Evolutionary conservation across 2,888 invertebrate genomes (phyloP), one percentile per base, ranked within the genome.

Genomic region (Coelinius sp.): DNA sequence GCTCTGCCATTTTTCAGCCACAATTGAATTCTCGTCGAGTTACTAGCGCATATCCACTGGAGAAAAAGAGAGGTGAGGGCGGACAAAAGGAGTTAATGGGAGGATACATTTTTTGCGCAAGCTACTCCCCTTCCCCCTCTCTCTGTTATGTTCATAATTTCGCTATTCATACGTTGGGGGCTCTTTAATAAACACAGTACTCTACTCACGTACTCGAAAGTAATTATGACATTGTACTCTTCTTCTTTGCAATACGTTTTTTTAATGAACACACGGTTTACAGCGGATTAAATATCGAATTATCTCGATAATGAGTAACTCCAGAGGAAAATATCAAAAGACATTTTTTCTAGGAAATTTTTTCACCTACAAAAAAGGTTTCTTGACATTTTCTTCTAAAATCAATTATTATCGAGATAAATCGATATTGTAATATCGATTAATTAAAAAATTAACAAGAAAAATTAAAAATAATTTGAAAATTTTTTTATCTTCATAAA

Each of bases 11-110:
- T 63, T 74, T 53, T 25, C 71, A 65, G 68, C 46, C 52, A 27
- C 66, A 49, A 71, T 71, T 71, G 68, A 68, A 74, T 69, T 71
- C 66, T 27, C 68, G 52, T 35, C 31, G 20, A 53, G 35, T 73
- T 65, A 64, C 68, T 20, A 59, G 49, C 64, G 56, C 31, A 35
- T 62, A 46, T 25, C 64, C 12, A 73, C 31, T 24, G 8, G 41
- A 38, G 22, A 62, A 41, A 38, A 63, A 27, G 25, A 20, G 31
- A 59, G 14, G 35, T 31, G 56, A 56, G 27, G 6, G 10, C 7
- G 12, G 49, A 63, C 10, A 31, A 14, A 46, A 46, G 12, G 10
- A 10, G 38, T 24, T 20, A 49, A 49, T 49, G 46, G 10, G 20
- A 20, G 17, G 17, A 49, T 10, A 7, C 27, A 41, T 31, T 35